Conservation (phyloP, 2,797 vertebrate species). For the Tiaroga cobitis region DNA sequence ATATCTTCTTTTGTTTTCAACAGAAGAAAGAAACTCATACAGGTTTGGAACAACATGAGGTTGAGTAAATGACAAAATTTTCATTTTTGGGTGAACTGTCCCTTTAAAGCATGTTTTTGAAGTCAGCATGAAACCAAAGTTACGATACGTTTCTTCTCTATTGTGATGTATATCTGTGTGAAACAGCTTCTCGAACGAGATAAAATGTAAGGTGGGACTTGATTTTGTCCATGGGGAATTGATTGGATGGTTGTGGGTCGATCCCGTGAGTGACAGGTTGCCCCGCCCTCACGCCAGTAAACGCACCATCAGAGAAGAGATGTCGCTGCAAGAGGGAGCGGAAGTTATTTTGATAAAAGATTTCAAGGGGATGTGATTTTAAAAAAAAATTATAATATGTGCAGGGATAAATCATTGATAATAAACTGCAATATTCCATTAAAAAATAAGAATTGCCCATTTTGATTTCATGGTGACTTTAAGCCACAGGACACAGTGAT, state of each 20-base stretch:
- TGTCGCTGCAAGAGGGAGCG: neutral
- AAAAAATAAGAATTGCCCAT: neutral
- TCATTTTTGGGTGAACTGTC: too few species aligned
- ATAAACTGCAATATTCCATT: neutral
- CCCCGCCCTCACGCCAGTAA: neutral
- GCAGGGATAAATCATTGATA: neutral
- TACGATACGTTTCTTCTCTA: neutral
- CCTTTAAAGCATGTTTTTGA: neutral
- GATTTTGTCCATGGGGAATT: neutral
- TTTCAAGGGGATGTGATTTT: neutral
- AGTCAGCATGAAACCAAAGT: neutral
- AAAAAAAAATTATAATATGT: neutral
- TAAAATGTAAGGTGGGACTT: neutral
- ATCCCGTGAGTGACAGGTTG: neutral
- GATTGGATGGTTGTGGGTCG: neutral
- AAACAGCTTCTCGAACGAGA: neutral
- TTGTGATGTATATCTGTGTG: neutral
- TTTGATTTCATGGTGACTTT: neutral
- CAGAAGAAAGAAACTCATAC: too few species aligned
- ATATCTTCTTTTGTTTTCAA: too few species aligned
- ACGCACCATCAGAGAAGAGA: neutral
- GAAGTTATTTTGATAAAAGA: neutral
- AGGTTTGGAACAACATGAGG: too few species aligned
- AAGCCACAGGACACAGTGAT: slow-evolving; percentile 35
- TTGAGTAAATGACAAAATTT: too few species aligned